Evolutionary conservation across 2,888 invertebrate species (phyloP).

Genomic region (Gerosis bhagava): DNA sequence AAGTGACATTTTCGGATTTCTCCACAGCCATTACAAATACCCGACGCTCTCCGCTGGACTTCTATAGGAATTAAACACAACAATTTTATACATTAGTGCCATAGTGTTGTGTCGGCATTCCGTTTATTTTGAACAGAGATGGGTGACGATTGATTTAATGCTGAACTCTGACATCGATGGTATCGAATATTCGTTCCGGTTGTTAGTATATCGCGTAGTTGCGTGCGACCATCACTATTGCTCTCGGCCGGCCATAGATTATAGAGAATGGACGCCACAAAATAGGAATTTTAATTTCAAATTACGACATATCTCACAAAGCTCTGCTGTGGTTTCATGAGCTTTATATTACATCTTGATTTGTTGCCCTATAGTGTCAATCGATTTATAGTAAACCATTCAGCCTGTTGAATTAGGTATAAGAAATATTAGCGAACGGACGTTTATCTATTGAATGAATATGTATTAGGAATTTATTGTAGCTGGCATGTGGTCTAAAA

Average conservation of each 20-base stretch:
- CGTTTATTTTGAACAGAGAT: conserved; percentile 32
- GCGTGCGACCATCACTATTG: conserved; percentile 22
- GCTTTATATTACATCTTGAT: conserved; percentile 14
- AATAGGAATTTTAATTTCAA: conserved; percentile 24
- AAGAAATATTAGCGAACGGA: too few relatives aligned
- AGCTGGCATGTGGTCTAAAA: too few relatives aligned
- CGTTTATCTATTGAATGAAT: too few relatives aligned
- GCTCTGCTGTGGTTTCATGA: background rate
- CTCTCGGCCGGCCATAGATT: conserved; percentile 21
- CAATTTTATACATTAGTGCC: conserved; percentile 40
- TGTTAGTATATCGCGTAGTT: conserved; percentile 18
- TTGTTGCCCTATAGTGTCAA: conserved; percentile 13
- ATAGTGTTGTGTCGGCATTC: conserved; percentile 30
- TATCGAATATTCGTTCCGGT: conserved; percentile 38
- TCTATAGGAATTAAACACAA: conserved; percentile 44
- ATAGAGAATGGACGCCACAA: conserved; percentile 20
- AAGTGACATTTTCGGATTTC: conserved; percentile 78
- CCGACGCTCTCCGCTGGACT: conserved; percentile 40
- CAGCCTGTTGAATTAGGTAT: too few relatives aligned
- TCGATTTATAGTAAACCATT: conserved; percentile 13
- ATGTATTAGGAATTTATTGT: too few relatives aligned
- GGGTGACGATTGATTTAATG: conserved; percentile 39
- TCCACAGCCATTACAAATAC: conserved; percentile 49
- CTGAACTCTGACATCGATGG: conserved; percentile 48
- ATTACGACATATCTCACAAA: conserved; percentile 23